These are phyloP conservation scores for Cercopithecus mona DNA, from an alignment of 2,113 vertebrate species.

Conservation along the genomic window DNA sequence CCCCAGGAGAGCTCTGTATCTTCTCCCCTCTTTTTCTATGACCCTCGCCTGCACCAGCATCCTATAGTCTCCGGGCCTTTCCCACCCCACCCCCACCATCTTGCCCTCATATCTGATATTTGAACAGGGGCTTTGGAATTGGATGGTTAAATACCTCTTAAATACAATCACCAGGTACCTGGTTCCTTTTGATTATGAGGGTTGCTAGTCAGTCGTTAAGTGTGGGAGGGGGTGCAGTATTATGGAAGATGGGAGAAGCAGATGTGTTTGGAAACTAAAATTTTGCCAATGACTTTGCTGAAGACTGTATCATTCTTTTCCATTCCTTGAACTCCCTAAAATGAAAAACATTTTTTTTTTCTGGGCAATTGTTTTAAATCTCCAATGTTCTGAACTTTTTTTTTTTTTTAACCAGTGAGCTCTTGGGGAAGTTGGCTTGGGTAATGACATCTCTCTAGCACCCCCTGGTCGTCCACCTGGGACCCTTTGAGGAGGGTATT, in stretches of 20 bases:
- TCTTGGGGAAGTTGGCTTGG: not conserved
- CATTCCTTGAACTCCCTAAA: not conserved
- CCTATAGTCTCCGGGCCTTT: not conserved
- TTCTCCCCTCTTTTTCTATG: not conserved
- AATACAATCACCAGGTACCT: not conserved
- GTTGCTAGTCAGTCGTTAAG: not conserved
- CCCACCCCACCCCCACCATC: not conserved
- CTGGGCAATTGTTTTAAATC: not conserved
- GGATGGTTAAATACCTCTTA: not conserved
- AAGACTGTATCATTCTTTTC: not conserved
- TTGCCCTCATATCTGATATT: not conserved
- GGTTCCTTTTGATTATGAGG: not conserved
- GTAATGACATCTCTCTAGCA: not conserved
- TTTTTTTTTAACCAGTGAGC: not conserved
- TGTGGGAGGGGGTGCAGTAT: not conserved
- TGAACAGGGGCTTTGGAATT: not conserved
- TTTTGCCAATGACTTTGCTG: not conserved
- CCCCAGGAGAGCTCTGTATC: not conserved
- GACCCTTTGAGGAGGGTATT: not conserved
- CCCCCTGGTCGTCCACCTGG: not conserved
- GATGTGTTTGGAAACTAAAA: constrained; percentile 4
- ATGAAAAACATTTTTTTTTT: not conserved
- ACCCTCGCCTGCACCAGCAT: not conserved
- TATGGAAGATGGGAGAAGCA: not conserved
- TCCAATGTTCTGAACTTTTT: not conserved